phyloP scores from a whole-genome alignment of 2,113 vertebrate genomes.

The Calypte anna region DNA sequence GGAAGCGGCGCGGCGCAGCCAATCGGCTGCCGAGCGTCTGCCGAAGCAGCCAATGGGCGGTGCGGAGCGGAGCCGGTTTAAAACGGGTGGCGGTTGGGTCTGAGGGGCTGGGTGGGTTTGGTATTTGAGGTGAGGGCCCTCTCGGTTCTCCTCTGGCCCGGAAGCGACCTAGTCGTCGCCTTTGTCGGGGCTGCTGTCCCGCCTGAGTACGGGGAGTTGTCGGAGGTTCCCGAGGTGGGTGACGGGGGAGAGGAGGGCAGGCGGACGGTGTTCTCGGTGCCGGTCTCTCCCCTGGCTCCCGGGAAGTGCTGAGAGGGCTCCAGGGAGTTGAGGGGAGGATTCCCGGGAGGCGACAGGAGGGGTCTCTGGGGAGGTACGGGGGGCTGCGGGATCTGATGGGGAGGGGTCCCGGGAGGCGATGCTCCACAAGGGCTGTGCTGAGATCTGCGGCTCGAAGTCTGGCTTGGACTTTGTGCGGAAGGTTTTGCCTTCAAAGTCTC shows the following conservation, averaged over 20 bases:
- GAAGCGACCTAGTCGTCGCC: rapidly evolving
- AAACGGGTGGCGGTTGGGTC: not conserved
- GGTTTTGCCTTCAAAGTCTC: rapidly evolving
- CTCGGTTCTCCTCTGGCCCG: rapidly evolving
- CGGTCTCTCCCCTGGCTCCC: too few relatives aligned
- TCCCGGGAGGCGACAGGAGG: too few relatives aligned
- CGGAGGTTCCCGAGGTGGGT: rapidly evolving
- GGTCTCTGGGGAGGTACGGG: too few relatives aligned
- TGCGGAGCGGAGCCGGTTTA: not conserved
- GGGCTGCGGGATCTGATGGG: too few relatives aligned
- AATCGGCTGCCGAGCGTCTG: not conserved
- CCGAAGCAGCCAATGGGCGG: not conserved
- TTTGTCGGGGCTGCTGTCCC: rapidly evolving
- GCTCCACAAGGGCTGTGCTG: rapidly evolving
- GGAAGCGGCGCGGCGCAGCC: not conserved
- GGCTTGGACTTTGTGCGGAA: not conserved
- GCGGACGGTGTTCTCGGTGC: rapidly evolving
- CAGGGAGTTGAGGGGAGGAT: too few relatives aligned
- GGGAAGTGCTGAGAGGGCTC: too few relatives aligned
- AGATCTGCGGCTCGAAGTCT: rapidly evolving
- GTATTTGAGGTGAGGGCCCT: rapidly evolving
- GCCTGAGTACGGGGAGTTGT: not conserved
- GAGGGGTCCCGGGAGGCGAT: too few relatives aligned
- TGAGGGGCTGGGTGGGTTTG: rapidly evolving
- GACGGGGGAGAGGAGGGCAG: rapidly evolving